Percentiles rank a stretch among this genome's conserved stretches.
Conservation (phyloP, 2,113 vertebrate genomes). For the Gymnocephalus cernua region DNA sequence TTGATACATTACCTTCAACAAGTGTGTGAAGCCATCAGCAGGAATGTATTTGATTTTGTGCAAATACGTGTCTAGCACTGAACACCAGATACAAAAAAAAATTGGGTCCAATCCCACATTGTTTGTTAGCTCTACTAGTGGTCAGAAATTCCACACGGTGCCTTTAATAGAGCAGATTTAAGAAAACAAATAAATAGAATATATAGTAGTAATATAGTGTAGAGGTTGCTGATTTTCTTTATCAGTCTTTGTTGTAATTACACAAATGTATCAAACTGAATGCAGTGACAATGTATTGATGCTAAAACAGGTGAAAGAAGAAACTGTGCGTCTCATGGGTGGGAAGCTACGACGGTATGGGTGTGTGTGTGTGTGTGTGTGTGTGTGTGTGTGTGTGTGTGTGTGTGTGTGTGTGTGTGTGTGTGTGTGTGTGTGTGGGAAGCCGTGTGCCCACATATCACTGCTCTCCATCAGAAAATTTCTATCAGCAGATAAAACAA, state of each 20-base stretch:
- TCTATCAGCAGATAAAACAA: slow-evolving; percentile 80
- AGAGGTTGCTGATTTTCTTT: background rate
- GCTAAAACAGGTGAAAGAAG: slow-evolving; percentile 5
- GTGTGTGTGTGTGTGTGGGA: slow-evolving; percentile 85
- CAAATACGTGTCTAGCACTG: background rate
- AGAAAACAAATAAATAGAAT: too few relatives aligned
- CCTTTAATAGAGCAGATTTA: too few relatives aligned
- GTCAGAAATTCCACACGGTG: too few relatives aligned
- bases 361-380: slow-evolving; percentile 68
- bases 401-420: slow-evolving; percentile 79
- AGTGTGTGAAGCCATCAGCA: too few relatives aligned
- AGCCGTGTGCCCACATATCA: slow-evolving; percentile 80
- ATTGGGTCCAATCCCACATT: too few relatives aligned
- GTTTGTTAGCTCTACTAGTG: too few relatives aligned
- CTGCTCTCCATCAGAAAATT: slow-evolving; percentile 70
- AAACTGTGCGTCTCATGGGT: background rate
- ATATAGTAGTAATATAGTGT: too few relatives aligned
- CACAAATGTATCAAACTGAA: background rate
- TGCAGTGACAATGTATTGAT: too few relatives aligned
- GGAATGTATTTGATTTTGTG: too few relatives aligned
- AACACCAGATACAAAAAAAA: too few relatives aligned
- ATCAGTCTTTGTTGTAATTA: background rate
- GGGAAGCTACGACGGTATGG: slow-evolving; percentile 55
- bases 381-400: slow-evolving; percentile 86
- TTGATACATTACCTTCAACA: background rate